These are phyloP conservation scores for Polymixis lichenea DNA, from an alignment of 2,888 invertebrate genomes.

Conservation along the genomic window DNA sequence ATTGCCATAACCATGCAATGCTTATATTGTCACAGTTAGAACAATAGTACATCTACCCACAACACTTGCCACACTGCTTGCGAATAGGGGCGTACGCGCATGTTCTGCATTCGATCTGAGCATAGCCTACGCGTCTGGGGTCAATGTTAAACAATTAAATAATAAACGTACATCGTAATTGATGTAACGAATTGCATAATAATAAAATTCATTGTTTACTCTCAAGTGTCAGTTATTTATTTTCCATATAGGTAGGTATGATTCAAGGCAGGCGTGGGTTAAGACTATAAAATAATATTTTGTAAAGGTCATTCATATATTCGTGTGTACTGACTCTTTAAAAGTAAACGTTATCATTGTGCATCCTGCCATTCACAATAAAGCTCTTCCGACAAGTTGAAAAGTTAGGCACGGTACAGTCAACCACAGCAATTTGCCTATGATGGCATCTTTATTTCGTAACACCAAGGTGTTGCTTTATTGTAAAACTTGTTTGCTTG, in stretches of 20 bases:
- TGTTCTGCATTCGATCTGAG: slow-evolving; percentile 26
- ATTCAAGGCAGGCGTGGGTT: slow-evolving; percentile 43
- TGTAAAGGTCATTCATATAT: slow-evolving; percentile 33
- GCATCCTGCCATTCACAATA: slow-evolving; percentile 18
- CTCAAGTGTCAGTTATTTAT: slow-evolving; percentile 33
- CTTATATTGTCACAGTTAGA: slow-evolving; percentile 50
- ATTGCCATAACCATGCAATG: slow-evolving; percentile 46
- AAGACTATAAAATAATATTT: slow-evolving; percentile 39
- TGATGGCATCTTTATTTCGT: not conserved
- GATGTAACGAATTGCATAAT: slow-evolving; percentile 65
- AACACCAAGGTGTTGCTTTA: not conserved
- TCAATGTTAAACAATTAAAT: slow-evolving; percentile 66
- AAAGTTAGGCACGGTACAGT: not conserved
- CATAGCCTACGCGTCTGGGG: slow-evolving; percentile 50
- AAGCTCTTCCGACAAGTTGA: slow-evolving; percentile 4
- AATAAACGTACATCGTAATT: slow-evolving; percentile 53
- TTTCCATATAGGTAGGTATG: slow-evolving; percentile 13
- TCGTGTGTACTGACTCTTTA: slow-evolving; percentile 12
- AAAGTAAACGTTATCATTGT: not conserved
- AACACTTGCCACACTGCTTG: slow-evolving; percentile 39
- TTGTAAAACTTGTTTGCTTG: too few relatives aligned
- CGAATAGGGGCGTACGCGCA: slow-evolving; percentile 55
- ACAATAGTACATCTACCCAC: slow-evolving; percentile 65
- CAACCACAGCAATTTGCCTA: not conserved
- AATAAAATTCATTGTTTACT: slow-evolving; percentile 50